These are phyloP conservation scores for Anodontia alba DNA, from an alignment of 2,888 invertebrate species.

Conservation along the genomic window DNA sequence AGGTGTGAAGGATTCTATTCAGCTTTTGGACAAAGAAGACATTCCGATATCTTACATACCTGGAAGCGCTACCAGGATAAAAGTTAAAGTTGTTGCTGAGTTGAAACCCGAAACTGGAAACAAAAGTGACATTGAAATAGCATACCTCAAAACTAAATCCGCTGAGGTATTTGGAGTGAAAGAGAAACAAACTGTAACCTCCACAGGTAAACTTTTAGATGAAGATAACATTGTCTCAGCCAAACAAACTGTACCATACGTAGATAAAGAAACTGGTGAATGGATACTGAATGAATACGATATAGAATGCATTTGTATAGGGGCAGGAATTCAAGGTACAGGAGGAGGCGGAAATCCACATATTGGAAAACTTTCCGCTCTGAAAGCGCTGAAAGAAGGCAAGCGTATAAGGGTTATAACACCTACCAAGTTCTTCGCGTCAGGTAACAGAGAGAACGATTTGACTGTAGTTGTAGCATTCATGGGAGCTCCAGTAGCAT, in stretches of 20 bases:
- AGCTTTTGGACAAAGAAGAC: constrained; percentile 70
- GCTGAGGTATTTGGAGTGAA: not conserved
- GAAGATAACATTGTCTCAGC: constrained; percentile 6
- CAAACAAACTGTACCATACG: constrained; percentile 45
- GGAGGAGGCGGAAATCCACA: constrained; percentile 82
- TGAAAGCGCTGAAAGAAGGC: constrained; percentile 67
- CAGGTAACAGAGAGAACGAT: constrained; percentile 61
- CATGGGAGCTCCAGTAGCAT: constrained; percentile 78
- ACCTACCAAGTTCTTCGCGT: constrained; percentile 66
- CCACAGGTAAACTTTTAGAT: constrained; percentile 48
- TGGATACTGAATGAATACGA: constrained; percentile 80
- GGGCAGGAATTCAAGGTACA: constrained; percentile 81
- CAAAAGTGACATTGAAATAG: not conserved
- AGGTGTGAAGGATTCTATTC: constrained; percentile 56
- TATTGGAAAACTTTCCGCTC: constrained; percentile 70
- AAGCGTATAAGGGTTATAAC: constrained; percentile 74
- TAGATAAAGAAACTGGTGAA: constrained; percentile 70
- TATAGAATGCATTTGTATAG: constrained; percentile 81
- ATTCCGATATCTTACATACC: constrained; percentile 78
- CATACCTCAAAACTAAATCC: not conserved
- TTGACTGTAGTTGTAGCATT: constrained; percentile 67
- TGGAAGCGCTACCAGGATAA: constrained; percentile 76
- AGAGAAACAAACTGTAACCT: constrained; percentile 54
- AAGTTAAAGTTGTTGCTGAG: constrained; percentile 78
- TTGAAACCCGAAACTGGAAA: constrained; percentile 42